phyloP scores from a whole-genome alignment of 2,797 vertebrate genomes.

The Ptychobarbus kaznakovi region DNA sequence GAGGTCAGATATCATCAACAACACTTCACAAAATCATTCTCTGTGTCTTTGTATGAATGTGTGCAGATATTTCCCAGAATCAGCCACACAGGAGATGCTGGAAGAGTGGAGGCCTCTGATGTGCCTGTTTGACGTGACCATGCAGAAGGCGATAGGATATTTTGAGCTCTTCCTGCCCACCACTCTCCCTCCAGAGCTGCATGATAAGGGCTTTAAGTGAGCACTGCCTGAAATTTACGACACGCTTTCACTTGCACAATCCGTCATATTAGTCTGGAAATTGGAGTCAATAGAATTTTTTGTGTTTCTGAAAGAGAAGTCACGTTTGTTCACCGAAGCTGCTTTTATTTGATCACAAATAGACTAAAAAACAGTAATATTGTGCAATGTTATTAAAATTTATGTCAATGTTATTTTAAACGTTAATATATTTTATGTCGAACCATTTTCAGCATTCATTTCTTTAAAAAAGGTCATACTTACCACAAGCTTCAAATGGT shows the following conservation, averaged over 20 bases:
- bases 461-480: background rate
- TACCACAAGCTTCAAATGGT: background rate
- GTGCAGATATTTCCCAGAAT: constrained; percentile 90
- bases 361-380: background rate
- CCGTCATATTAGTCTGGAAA: background rate
- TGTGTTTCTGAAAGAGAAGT: background rate
- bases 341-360: background rate
- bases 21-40: background rate
- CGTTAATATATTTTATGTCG: too few species aligned
- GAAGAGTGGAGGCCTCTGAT: constrained; percentile 96
- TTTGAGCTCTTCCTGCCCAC: constrained; percentile 97
- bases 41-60: background rate
- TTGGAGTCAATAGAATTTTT: background rate
- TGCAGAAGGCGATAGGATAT: constrained; percentile 96
- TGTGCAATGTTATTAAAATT: background rate
- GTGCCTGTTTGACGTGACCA: constrained; percentile 97
- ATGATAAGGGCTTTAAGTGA: constrained; percentile 95
- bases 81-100: constrained; percentile 93
- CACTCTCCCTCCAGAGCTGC: constrained; percentile 91
- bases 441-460: background rate
- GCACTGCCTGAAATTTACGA: constrained; percentile 53
- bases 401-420: background rate
- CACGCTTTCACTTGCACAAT: background rate
- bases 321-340: background rate
- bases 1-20: background rate